Conservation (phyloP, 2,888 invertebrate genomes). For the Leptinotarsa tumamoca region DNA sequence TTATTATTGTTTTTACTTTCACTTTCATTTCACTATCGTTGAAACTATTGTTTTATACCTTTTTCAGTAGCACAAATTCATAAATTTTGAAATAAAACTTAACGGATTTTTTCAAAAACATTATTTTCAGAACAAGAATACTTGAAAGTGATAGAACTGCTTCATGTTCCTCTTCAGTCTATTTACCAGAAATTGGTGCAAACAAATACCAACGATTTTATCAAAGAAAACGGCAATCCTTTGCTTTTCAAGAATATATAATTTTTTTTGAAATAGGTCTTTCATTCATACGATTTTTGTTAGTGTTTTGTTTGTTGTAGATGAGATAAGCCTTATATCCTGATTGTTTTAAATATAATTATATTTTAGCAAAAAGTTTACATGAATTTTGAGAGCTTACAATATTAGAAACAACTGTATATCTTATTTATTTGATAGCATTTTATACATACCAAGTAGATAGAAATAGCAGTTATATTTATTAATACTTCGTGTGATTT, state of each 20-base stretch:
- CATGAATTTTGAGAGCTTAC: conserved; percentile 46
- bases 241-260: conserved; percentile 34
- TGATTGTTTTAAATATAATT: neutral
- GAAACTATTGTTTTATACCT: too few relatives aligned
- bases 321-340: conserved; percentile 47
- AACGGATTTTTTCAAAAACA: conserved; percentile 66
- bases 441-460: conserved; percentile 42
- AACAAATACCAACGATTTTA: conserved; percentile 30
- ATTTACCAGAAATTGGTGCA: conserved; percentile 69
- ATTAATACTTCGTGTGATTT: conserved; percentile 12
- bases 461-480: conserved; percentile 21
- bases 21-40: too few relatives aligned
- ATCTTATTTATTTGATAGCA: conserved; percentile 51
- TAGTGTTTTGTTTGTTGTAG: conserved; percentile 35
- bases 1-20: too few relatives aligned
- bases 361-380: conserved; percentile 20
- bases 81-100: neutral
- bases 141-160: conserved; percentile 84
- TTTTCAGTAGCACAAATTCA: neutral
- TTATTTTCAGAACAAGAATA: conserved; percentile 82
- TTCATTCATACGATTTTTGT: conserved; percentile 26
- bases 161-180: conserved; percentile 89
- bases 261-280: conserved; percentile 9
- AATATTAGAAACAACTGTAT: conserved; percentile 50
- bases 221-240: conserved; percentile 54